Conservation (phyloP, 2,113 vertebrate species). For the Telmatochromis brichardi region DNA sequence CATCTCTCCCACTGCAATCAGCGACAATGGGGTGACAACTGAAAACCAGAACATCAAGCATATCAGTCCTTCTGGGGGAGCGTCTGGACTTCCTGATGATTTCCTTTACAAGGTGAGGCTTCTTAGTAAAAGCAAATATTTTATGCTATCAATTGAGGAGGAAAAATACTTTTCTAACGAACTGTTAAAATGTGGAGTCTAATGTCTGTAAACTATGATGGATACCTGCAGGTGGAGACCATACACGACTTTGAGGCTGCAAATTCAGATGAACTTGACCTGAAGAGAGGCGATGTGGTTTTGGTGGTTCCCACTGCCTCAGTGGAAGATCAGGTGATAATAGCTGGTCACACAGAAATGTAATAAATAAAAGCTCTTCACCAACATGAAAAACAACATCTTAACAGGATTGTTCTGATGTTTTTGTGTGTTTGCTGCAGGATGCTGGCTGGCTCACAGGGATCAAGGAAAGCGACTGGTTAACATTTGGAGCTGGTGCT, state of each 20-base stretch:
- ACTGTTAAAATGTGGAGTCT: neutral
- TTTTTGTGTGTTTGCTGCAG: constrained; percentile 47
- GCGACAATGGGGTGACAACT: constrained; percentile 50
- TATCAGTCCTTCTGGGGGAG: constrained; percentile 36
- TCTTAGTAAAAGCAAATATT: neutral
- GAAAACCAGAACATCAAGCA: constrained; percentile 30
- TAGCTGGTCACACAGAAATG: neutral
- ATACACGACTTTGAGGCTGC: constrained; percentile 95
- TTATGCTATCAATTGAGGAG: neutral
- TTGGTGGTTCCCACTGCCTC: constrained; percentile 83
- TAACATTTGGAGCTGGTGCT: constrained; percentile 70
- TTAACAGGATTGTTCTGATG: neutral
- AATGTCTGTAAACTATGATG: neutral
- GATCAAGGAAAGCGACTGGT: constrained; percentile 86
- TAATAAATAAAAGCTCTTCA: neutral
- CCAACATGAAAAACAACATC: neutral
- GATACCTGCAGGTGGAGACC: constrained; percentile 79
- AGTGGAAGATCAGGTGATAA: constrained; percentile 86
- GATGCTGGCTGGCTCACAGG: constrained; percentile 96
- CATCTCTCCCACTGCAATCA: constrained; percentile 49
- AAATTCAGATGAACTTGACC: constrained; percentile 87
- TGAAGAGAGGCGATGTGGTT: constrained; percentile 85
- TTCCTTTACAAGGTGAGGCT: constrained; percentile 84
- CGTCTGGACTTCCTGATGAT: constrained; percentile 67
- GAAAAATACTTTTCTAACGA: neutral